Evolutionary conservation across 35 echinoderm and acorn worm species (phyloP), one percentile per base, ranked within the genome.

Genomic region (Hemicentrotus pulcherrimus): DNA sequence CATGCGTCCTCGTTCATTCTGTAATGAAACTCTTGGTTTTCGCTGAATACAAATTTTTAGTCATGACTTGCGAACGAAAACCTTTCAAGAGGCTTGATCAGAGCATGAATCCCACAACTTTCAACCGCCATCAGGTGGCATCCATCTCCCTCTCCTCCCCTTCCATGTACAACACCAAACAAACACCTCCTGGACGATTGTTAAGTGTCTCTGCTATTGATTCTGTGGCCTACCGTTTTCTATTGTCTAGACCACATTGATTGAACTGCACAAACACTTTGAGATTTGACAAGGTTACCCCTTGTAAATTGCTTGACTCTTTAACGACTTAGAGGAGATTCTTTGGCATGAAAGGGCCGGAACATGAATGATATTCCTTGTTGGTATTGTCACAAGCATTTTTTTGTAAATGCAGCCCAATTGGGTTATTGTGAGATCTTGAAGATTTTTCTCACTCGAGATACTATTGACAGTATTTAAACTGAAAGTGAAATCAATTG

Each of bases 281-380:
- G 65, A 78, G 65, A 78, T 78, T 78, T 78, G 65, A 78, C 65
- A 78, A 78, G 65, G 65, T 78, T 78, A 78, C 19, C 52, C 52
- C 52, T 28, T 28, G 22, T 78, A 78, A 78, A 78, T 22, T n/a
- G 65, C 65, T 78, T 3, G 5, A 4, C 65, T 78, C 65, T 78
- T 78, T 78, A 78, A 78, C 19, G 65, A 78, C 65, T 78, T 78
- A 78, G 6, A 28, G 24, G 18, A 18, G 19, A 18, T 22, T 78
- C 65, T 6, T 78, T 78, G 19, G 19, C 2, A 0, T 78, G 22
- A 78, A 78, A 28, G 28, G 65, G 6, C 3, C 28, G 18, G 12
- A 24, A 70, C 65, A 78, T 78, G 65, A 78, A 78, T 78, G 22
- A 78, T 78, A 78, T n/a, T 30, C 12, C 50, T 55, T 55, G 50